Evolutionary conservation across 2,113 vertebrate genomes (phyloP), one percentile per base, ranked within the genome.

Genomic region (Pterocles orientalis): DNA sequence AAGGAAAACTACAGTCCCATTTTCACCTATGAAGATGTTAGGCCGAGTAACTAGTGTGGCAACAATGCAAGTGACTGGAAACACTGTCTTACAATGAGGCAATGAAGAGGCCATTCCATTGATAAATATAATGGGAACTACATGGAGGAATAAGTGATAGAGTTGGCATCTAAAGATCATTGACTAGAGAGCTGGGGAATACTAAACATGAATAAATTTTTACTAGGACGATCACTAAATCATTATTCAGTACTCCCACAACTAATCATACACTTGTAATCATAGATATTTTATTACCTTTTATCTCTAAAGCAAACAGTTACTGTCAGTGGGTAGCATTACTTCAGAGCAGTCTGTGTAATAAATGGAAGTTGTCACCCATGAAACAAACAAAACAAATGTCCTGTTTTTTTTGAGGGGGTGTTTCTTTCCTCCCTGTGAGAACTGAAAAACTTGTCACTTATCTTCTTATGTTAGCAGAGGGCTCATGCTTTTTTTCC

Each of bases 381-480:
- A 26, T 53, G 54, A 68, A 81, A 57, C 15, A 73, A 65, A 41
- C 24, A 73, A 50, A 77, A 50, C 8, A 45, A 18, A 23, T 41
- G 29, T n/a, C 20, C 10, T 34, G 6, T n/a, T 34, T 50, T 39
- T 29, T 23, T 28, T 64, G 43, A 33, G 29, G 16, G 47, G 47
- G 47, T 5, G 7, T 10, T 28, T 36, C 25, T 33, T 14, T 5
- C 11, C 12, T 1, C 8, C 16, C 45, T 10, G 1, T 77, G 18
- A 51, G 43, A 73, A 78, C 17, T 19, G 6, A 56, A 56, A 61
- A 71, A 4, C 14, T 62, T 77, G 41, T 66, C 64, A 66, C 9
- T 45, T 14, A 8, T 53, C 28, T 36, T 73, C 5, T 58, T 62
- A 21, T 4, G 9, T 33, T 60, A 83, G 18, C 31, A 76, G 51